Conservation (phyloP, 1,140 invertebrate species). For the Neotoxoptera formosana region DNA sequence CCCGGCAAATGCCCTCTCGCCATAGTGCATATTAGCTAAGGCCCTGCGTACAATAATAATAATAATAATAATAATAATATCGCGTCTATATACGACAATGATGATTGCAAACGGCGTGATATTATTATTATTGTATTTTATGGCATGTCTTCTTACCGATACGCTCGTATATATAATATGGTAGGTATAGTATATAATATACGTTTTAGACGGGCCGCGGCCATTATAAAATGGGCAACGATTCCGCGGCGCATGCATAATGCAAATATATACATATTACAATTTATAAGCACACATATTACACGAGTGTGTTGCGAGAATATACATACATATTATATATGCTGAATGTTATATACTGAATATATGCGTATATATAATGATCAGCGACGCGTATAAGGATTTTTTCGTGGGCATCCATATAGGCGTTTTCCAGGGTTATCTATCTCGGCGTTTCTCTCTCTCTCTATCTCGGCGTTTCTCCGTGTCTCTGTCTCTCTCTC, state of each 20-base stretch:
- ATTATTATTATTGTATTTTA: too few relatives aligned
- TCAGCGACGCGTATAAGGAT: neutral
- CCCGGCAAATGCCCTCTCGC: too few relatives aligned
- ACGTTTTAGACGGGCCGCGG: neutral
- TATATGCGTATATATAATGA: too few relatives aligned
- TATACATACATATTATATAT: too few relatives aligned
- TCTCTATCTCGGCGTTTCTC: neutral
- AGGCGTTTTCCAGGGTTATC: constrained; percentile 25
- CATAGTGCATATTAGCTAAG: too few relatives aligned
- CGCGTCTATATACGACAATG: too few relatives aligned
- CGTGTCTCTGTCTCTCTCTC: neutral
- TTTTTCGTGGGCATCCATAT: constrained; percentile 36
- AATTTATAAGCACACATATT: neutral
- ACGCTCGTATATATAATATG: neutral
- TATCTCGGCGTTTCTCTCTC: neutral
- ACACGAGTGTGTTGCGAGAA: neutral
- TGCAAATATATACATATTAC: neutral
- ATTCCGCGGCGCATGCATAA: neutral
- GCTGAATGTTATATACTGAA: too few relatives aligned
- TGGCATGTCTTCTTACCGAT: neutral
- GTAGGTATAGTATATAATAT: neutral
- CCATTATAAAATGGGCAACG: neutral
- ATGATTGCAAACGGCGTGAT: neutral
- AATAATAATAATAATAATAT: neutral
- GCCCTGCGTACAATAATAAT: too few relatives aligned